These are phyloP conservation scores for Dynastes tityus DNA, from an alignment of 2,888 invertebrate species.

Conservation along the genomic window DNA sequence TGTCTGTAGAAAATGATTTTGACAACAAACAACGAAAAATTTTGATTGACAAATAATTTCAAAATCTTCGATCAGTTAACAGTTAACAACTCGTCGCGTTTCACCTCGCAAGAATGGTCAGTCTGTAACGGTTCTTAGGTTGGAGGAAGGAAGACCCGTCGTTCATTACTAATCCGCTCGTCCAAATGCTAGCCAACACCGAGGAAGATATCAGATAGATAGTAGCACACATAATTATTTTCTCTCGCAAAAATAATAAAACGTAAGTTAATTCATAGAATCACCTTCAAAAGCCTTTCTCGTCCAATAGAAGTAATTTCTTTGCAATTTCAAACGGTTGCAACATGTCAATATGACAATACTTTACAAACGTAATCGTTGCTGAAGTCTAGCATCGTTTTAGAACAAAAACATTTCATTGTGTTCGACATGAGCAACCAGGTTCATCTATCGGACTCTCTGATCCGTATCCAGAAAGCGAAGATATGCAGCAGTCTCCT, in stretches of 20 bases:
- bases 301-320: background rate
- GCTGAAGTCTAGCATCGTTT: background rate
- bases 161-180: background rate
- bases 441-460: conserved; percentile 19
- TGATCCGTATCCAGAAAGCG: conserved; percentile 3
- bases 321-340: too few relatives aligned
- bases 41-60: conserved; percentile 40
- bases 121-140: background rate
- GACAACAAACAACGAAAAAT: conserved; percentile 43
- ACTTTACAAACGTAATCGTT: background rate
- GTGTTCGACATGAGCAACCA: background rate
- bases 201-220: background rate
- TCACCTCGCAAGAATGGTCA: conserved; percentile 17
- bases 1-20: conserved; percentile 15
- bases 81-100: conserved; percentile 14
- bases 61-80: conserved; percentile 43
- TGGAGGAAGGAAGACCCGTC: background rate
- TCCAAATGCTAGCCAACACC: background rate
- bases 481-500: conserved; percentile 43
- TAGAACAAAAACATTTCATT: too few relatives aligned
- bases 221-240: background rate
- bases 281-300: background rate
- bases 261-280: background rate
- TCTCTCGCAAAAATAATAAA: background rate
- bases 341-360: background rate